Base-by-base conservation (phyloP, 2,797 vertebrate species). In the Acomys russatus region DNA sequence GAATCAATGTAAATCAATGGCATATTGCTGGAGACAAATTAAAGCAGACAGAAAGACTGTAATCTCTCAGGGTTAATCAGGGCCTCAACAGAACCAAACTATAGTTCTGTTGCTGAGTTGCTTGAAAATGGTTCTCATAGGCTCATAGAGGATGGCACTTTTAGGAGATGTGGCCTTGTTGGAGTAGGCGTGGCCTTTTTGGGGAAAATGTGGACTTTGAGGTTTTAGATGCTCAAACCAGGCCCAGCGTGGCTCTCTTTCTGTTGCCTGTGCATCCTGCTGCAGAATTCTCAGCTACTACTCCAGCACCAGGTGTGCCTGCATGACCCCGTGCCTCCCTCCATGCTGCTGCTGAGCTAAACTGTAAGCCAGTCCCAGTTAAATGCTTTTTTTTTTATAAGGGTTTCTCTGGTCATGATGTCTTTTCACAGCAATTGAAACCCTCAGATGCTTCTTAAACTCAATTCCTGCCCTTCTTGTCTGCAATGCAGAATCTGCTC, bases 1-100 rank as follows among this genome's bases (percentile, higher is more conserved):
- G 51, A 84, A 95, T 96, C 95, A 92, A 85, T 96, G 91, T 78
- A 96, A 90, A 95, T 94, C 92, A 97, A 95, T 95, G 76, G 79
- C 28, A 94, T 88, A 94, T 83, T 96, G 77, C 68, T 92, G 82
- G 92, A 90, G 77, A 80, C n/a, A 97, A 92, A 96, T 97, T 94
- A 97, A 94, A 97, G 83, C 20, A 78, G 78, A 87, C 88, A 95
- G 84, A 95, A 66, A 92, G 91, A 96, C 95, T 94, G 77, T 61
- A 79, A 76, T 90, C 84, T 94, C 61, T 80, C 87, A 94, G 82
- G 96, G 78, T 79, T 96, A 88, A 91, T 97, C 88, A 86, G 71
- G 78, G 54, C 12, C 74, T 95, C 86, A 51, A 9, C 63, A 86
- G 66, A 35, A 79, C 49, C 59, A 51, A 28, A 82, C n/a, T 94